Conservation (phyloP, 2,797 vertebrate genomes). For the Pristis pectinata region DNA sequence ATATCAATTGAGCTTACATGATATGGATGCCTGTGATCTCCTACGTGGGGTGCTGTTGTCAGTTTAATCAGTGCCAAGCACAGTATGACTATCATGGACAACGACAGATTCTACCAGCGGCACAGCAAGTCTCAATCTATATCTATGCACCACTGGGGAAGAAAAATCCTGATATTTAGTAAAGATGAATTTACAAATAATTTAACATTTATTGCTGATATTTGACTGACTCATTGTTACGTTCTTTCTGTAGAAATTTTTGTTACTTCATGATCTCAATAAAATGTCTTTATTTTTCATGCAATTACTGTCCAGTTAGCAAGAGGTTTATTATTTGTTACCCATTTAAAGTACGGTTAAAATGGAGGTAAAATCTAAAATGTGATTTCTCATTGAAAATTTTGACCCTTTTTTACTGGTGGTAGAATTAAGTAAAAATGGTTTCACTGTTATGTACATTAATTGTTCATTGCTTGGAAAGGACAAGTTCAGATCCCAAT, state of each 20-base stretch:
- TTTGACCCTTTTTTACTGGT: neutral
- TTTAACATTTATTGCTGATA: neutral
- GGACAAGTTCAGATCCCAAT: neutral
- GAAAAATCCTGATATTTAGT: neutral
- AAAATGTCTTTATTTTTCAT: neutral
- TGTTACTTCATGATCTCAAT: neutral
- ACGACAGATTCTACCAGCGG: neutral
- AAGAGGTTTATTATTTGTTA: neutral
- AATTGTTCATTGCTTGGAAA: neutral
- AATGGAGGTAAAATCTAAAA: neutral
- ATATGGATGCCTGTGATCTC: conserved; percentile 8
- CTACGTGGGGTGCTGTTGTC: neutral
- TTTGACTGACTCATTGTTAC: neutral
- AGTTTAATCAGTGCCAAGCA: neutral
- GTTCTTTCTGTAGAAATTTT: neutral
- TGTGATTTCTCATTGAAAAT: neutral
- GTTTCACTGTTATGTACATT: neutral
- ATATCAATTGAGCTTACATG: neutral
- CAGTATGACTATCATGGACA: neutral
- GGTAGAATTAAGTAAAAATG: neutral
- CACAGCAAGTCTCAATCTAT: neutral
- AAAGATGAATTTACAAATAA: neutral
- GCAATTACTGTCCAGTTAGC: neutral
- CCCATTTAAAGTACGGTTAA: neutral
- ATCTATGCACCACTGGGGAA: neutral